Base-by-base conservation (phyloP, 2,113 vertebrate genomes). In the Erpornis zantholeuca region DNA sequence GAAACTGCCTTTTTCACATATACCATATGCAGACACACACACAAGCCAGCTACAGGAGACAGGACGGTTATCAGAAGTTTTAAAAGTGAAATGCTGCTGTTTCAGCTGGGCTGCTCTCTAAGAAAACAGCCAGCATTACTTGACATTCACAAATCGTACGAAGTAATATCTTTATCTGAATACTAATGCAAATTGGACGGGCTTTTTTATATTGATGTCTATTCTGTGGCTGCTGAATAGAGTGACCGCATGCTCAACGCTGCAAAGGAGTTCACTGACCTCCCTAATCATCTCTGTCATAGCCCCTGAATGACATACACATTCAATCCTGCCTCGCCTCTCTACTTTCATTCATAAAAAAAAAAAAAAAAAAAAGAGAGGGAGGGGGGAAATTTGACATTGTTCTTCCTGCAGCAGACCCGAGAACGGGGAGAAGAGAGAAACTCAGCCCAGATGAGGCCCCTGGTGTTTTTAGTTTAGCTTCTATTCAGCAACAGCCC, bases 161-260 rank as follows among this genome's bases (percentile, higher is more conserved):
- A 68, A 96, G 95, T 97, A 97, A 98, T 98, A 97, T 97, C 97
- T 97, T 97, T 97, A 97, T 97, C 94, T 96, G 96, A 96, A 97
- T 97, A 97, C 95, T 95, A 96, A 98, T 97, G 96, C 97, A 97
- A 97, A 97, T 97, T 92, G 94, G 93, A 90, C 76, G 91, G 91
- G 90, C 95, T 94, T 96, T 96, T 96, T 95, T 93, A 97, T 96
- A 94, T 90, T 89, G 86, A 63, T 94, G 94, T 96, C 96, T 96
- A 97, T 97, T 97, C 97, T 97, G 82, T 88, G 79, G 84, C 65
- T 81, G 91, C 68, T 98, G 96, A 97, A 97, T 97, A 94, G 96
- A 97, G 93, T 97, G 96, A 96, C 97, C 96, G 82, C 91, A 95
- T 96, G 94, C 95, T 96, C 92, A 85, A 87, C 84, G 83, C 93